phyloP scores from a whole-genome alignment of 2,113 vertebrate species.

The Limnothrissa miodon region DNA sequence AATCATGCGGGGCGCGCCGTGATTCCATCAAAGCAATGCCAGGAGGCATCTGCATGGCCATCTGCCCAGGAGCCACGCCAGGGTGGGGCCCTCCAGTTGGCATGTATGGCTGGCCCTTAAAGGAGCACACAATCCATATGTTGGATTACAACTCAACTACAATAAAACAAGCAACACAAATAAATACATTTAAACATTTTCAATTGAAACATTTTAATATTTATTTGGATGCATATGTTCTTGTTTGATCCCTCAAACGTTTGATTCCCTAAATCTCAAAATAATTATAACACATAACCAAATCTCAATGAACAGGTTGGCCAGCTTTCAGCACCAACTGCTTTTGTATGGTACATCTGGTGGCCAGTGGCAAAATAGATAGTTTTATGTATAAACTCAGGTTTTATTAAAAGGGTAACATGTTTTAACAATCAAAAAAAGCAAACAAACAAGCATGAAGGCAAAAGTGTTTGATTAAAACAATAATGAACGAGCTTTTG shows the following conservation, averaged over 20 bases:
- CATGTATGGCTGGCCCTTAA: slow-evolving; percentile 41
- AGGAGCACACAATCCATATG: background rate
- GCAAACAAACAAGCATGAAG: background rate
- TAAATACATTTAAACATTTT: no score
- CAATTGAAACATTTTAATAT: no score
- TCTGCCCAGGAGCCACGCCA: slow-evolving; percentile 67
- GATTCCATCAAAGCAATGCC: slow-evolving; percentile 84
- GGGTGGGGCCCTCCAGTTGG: slow-evolving; percentile 61
- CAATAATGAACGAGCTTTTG: background rate
- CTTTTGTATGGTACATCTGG: background rate
- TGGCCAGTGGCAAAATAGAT: background rate
- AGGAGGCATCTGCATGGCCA: slow-evolving; percentile 82
- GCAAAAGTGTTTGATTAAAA: background rate
- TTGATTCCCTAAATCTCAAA: no score
- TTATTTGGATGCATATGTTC: no score
- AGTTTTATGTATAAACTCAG: background rate
- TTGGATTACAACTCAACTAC: background rate
- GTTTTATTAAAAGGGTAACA: background rate
- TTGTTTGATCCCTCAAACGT: no score
- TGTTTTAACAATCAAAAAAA: background rate
- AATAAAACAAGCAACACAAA: no score
- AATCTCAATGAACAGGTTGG: no score
- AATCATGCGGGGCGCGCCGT: slow-evolving; percentile 87
- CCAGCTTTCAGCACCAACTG: background rate
- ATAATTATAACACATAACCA: no score